Evolutionary conservation across 2,888 invertebrate species (phyloP), one percentile per base, ranked within the genome.

Genomic region (Sturmia bella): DNA sequence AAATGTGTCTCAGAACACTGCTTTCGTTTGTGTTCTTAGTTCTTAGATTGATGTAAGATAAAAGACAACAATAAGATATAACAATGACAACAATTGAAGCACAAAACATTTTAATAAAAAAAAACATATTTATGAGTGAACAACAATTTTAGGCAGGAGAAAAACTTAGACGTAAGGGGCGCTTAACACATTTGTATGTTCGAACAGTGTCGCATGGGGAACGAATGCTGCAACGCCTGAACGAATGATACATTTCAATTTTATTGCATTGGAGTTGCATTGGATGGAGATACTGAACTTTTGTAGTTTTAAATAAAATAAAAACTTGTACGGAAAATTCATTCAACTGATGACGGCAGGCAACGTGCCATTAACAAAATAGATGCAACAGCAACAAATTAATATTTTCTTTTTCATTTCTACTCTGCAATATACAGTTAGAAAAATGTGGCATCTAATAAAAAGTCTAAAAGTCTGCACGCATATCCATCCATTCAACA

Each of bases 351-450:
- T 82, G 82, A 75, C 64, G 75, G 66, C 74, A 66, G 66, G 59
- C 82, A 82, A 64, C 57, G 78, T 78, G 64, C 78, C 74, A 78
- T 82, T 82, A 82, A 82, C 64, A 70, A 78, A 78, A 76, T 76
- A 48, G 72, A 61, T 61, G 59, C 76, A 80, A 76, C 80, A 75
- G 9, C 24, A 54, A 52, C 27, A 68, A 68, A 73, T 27, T 37
- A 54, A 15, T 32, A 52, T 32, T 63, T 41, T 1, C n/a, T 48
- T 15, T 32, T 70, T 37, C 17, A 12, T 12, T 50, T 24, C 24
- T 54, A 50, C 21, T 50, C 3, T 4, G 43, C 45, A 19, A 45
- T 64, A 74, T 75, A 82, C 78, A 82, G 82, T 82, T 79, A 78
- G 82, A 70, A 82, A 82, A 66, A 66, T 82, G 82, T 82, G 19